phyloP scores from a whole-genome alignment of 2,113 vertebrate species.

The Trogon melanurus region DNA sequence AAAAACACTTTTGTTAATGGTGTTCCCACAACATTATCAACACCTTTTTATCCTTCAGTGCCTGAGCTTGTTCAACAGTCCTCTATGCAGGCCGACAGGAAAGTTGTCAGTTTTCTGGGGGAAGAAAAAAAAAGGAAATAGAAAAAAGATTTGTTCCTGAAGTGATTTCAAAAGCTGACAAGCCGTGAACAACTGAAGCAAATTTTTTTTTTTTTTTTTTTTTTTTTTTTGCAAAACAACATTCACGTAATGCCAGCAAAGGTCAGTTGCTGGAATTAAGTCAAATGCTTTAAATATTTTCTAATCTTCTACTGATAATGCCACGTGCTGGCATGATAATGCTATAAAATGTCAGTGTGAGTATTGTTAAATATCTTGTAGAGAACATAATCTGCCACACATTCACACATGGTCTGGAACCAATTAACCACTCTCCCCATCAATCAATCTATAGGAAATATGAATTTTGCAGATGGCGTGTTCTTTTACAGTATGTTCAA shows the following conservation, averaged over 20 bases:
- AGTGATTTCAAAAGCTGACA: background rate
- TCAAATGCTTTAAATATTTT: conserved; percentile 9
- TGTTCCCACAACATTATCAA: background rate
- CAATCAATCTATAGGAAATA: background rate
- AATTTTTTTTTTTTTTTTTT: background rate
- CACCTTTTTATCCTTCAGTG: background rate
- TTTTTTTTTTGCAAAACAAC: background rate
- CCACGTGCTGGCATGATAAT: background rate
- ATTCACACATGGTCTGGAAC: background rate
- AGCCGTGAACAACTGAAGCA: background rate
- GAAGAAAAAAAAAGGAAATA: background rate
- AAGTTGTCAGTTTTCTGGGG: background rate
- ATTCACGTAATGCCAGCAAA: conserved; percentile 20
- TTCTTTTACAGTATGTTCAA: background rate
- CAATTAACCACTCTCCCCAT: background rate
- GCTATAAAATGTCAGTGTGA: background rate
- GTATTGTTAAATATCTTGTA: background rate
- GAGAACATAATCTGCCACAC: background rate
- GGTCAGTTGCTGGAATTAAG: conserved; percentile 1
- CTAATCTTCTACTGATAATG: background rate
- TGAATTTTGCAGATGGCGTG: background rate
- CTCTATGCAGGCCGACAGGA: background rate
- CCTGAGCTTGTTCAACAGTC: background rate
- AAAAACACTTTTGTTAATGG: background rate
- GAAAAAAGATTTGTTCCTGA: background rate